Evolutionary conservation across 1,140 invertebrate species (phyloP).

Genomic region (Rhagoletis pomonella): DNA sequence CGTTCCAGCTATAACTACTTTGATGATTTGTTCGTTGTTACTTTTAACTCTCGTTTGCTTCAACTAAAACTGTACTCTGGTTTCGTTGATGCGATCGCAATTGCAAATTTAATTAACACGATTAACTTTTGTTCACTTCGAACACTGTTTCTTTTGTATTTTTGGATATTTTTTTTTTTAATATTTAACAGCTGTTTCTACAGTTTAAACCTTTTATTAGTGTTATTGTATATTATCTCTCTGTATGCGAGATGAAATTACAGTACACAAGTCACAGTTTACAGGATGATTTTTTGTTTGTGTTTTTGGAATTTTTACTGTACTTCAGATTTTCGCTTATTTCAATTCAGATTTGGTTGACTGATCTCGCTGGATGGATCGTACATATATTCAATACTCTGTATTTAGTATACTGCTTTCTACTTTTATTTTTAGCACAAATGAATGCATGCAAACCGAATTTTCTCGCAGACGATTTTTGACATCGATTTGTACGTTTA

Average conservation of each 20-base stretch:
- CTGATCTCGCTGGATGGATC: not conserved
- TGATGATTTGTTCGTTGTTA: not conserved
- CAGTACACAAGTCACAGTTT: not conserved
- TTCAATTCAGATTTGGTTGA: not conserved
- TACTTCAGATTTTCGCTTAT: not conserved
- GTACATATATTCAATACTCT: not conserved
- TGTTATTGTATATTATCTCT: not conserved
- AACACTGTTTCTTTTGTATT: not conserved
- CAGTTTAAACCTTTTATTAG: not conserved
- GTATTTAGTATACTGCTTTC: not conserved
- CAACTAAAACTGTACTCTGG: too few species aligned
- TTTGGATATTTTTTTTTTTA: not conserved
- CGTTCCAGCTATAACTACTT: slow-evolving; percentile 33
- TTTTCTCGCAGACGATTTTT: slow-evolving; percentile 5
- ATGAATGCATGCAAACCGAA: slow-evolving; percentile 15
- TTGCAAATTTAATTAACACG: not conserved
- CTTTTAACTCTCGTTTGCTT: not conserved
- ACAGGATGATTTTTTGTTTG: not conserved
- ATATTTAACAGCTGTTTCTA: not conserved
- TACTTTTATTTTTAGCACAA: slow-evolving; percentile 40
- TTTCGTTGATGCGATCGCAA: too few species aligned
- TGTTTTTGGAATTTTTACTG: too few species aligned
- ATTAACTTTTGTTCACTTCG: not conserved
- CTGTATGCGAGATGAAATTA: not conserved
- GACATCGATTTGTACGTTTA: not conserved